Evolutionary conservation across 1,140 invertebrate genomes (phyloP).

Genomic region (Daktulosphaira vitifoliae): DNA sequence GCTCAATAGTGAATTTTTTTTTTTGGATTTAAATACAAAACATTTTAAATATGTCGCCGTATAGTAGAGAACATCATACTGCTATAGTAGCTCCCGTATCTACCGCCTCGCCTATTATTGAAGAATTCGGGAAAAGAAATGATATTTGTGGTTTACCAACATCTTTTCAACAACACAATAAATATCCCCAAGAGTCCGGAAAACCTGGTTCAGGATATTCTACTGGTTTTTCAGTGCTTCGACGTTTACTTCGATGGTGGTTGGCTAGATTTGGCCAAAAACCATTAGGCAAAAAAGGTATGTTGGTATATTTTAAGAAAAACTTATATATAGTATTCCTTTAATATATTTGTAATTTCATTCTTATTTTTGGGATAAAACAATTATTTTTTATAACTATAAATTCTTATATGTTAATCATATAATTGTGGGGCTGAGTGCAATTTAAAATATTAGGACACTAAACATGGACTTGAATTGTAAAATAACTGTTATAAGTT

Average conservation of each 20-base stretch:
- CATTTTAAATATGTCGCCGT: constrained; percentile 11
- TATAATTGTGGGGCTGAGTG: too few relatives aligned
- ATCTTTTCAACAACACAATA: background rate
- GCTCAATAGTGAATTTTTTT: too few relatives aligned
- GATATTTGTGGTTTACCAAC: background rate
- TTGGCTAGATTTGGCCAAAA: constrained; percentile 16
- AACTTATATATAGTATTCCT: too few relatives aligned
- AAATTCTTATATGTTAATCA: too few relatives aligned
- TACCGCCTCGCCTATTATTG: constrained; percentile 3
- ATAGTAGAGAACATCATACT: constrained; percentile 21
- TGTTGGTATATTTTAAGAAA: background rate
- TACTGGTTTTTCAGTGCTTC: constrained; percentile 16
- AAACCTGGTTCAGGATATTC: constrained; percentile 4
- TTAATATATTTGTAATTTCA: too few relatives aligned
- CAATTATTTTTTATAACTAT: too few relatives aligned
- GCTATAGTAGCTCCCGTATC: constrained; percentile 8
- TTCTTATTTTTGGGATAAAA: too few relatives aligned
- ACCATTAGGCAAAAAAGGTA: constrained; percentile 25
- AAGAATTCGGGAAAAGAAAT: constrained; percentile 17
- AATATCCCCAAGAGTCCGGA: background rate
- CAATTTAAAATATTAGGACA: too few relatives aligned
- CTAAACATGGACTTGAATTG: too few relatives aligned
- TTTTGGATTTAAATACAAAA: too few relatives aligned
- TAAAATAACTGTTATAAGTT: too few relatives aligned
- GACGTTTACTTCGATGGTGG: constrained; percentile 20